Conservation (phyloP, 2,888 invertebrate genomes). For the Podabrus alpinus region DNA sequence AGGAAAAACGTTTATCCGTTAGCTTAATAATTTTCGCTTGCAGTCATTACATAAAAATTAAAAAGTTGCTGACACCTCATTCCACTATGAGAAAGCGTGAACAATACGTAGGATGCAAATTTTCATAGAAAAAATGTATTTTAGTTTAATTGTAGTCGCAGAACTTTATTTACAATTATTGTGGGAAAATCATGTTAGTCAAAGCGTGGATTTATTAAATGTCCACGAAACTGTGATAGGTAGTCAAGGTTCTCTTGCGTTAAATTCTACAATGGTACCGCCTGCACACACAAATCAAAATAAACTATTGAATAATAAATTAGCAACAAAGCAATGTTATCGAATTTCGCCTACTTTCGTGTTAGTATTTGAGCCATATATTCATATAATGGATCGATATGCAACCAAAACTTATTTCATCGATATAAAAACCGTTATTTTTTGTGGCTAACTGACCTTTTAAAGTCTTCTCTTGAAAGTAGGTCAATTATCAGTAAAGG, state of each 20-base stretch:
- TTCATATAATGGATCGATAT: not conserved
- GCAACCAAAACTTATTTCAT: not conserved
- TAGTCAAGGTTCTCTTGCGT: not conserved
- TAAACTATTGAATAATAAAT: not conserved
- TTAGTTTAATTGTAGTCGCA: not conserved
- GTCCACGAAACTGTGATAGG: not conserved
- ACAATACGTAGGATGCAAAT: not conserved
- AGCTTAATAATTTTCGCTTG: no score
- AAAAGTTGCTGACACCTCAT: not conserved
- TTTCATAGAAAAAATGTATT: not conserved
- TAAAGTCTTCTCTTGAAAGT: not conserved
- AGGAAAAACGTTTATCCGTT: not conserved
- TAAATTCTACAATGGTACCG: not conserved
- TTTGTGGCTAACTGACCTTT: not conserved
- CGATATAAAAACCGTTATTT: not conserved
- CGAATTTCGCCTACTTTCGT: not conserved
- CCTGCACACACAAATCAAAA: not conserved
- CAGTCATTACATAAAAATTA: not conserved
- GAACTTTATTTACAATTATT: not conserved
- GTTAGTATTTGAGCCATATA: not conserved
- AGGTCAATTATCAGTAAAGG: not conserved
- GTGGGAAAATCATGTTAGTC: not conserved
- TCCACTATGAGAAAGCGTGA: not conserved
- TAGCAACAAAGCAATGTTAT: not conserved
- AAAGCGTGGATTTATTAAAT: not conserved